These are phyloP conservation scores for Formica aserva DNA, from an alignment of 2,888 invertebrate genomes.

Conservation along the genomic window DNA sequence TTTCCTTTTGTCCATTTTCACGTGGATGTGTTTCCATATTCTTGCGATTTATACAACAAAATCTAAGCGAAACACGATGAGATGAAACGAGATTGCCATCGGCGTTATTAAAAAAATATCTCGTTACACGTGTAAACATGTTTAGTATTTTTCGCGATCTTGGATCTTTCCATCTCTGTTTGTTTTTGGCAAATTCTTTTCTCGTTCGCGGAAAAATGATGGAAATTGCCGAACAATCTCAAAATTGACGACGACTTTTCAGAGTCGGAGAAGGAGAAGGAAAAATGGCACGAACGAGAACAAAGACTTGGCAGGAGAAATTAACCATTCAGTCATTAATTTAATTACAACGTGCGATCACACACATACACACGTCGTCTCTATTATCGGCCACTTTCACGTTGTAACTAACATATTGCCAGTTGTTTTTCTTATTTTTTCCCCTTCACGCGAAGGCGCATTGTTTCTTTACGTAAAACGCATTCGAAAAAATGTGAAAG, in stretches of 20 bases:
- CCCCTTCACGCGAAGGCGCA: neutral
- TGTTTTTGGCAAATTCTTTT: neutral
- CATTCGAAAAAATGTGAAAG: conserved; percentile 43
- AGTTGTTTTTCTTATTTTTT: neutral
- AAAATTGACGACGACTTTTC: neutral
- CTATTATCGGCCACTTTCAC: conserved; percentile 41
- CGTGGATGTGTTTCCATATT: conserved; percentile 23
- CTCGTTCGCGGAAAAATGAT: conserved; percentile 10
- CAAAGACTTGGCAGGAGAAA: conserved; percentile 31
- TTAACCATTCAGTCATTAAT: conserved; percentile 42
- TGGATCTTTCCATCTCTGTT: neutral
- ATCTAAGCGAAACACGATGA: neutral
- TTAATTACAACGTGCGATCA: conserved; percentile 45
- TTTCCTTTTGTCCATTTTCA: conserved; percentile 10
- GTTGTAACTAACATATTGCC: neutral
- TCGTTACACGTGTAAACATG: neutral
- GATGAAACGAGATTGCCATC: neutral
- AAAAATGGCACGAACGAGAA: conserved; percentile 19
- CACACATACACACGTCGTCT: neutral
- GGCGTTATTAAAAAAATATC: conserved; percentile 15
- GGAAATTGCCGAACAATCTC: conserved; percentile 6
- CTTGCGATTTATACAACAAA: conserved; percentile 6
- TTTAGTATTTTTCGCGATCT: conserved; percentile 45
- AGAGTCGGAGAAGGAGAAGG: neutral
- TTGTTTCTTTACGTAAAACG: conserved; percentile 45